Conservation (phyloP, 2,888 invertebrate species). For the Diachrysia chrysitis region DNA sequence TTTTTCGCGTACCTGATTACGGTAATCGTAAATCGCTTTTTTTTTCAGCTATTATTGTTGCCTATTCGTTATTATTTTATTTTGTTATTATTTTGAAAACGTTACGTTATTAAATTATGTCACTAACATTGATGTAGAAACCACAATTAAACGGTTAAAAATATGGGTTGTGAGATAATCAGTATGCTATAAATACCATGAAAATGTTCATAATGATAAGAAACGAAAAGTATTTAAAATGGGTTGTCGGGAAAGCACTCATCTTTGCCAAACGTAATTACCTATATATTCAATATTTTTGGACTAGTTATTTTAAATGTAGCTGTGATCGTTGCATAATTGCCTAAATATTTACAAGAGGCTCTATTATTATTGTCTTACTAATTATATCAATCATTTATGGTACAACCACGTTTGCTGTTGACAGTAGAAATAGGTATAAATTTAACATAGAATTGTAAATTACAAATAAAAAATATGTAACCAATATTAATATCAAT, state of each 20-base stretch:
- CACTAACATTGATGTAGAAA: constrained; percentile 35
- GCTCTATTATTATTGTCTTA: constrained; percentile 35
- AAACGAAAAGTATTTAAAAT: constrained; percentile 57
- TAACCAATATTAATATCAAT: constrained; percentile 19
- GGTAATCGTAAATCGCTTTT: constrained; percentile 50
- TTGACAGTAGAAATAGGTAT: constrained; percentile 21
- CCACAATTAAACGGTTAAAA: constrained; percentile 24
- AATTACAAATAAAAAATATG: constrained; percentile 15
- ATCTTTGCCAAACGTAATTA: constrained; percentile 59
- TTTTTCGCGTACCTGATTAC: constrained; percentile 62
- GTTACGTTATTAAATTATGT: constrained; percentile 52
- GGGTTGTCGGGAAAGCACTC: constrained; percentile 27
- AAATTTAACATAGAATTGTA: constrained; percentile 18
- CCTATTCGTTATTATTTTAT: constrained; percentile 53
- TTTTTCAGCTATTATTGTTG: constrained; percentile 59
- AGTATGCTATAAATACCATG: constrained; percentile 50
- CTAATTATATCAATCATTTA: constrained; percentile 10
- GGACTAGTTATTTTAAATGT: constrained; percentile 52
- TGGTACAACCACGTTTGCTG: constrained; percentile 19
- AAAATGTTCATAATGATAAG: constrained; percentile 47
- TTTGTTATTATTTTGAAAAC: constrained; percentile 56
- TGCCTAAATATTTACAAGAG: constrained; percentile 31
- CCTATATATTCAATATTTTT: constrained; percentile 61
- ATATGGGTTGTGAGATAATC: constrained; percentile 57
- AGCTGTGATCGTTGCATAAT: constrained; percentile 32